Evolutionary conservation across 2,888 invertebrate species (phyloP), one percentile per base, ranked within the genome.

Genomic region (Polymixis flavicincta): DNA sequence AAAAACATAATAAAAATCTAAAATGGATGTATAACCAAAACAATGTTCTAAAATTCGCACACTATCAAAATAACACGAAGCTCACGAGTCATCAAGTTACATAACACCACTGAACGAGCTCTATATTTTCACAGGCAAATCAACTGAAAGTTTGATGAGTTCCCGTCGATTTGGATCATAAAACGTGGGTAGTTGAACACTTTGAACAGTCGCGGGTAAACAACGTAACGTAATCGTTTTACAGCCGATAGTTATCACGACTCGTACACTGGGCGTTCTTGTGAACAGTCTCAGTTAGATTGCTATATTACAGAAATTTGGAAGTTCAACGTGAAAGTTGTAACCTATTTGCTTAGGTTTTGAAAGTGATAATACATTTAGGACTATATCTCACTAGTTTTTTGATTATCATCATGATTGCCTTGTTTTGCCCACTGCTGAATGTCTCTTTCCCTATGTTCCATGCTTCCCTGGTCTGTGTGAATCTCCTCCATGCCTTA

Each of bases 211-310:
- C 74, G 70, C 87, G 79, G 84, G 86, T 86, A 83, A 88, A 88
- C 88, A 88, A 84, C 76, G 74, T 69, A 32, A 69, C 68, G 78
- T 66, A 81, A 88, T 88, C 75, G 89, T 80, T 89, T 89, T 88
- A 88, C 87, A 83, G 71, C 79, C 70, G 45, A 71, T 65, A 69
- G 78, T 71, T 68, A 59, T 65, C 59, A 55, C 54, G 59, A 57
- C 55, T 67, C 57, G 48, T 55, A 61, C 54, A 6, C 61, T 28
- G 61, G 61, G 42, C 57, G 19, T n/a, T 48, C 54, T 50, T 72
- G 79, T 73, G 37, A 37, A 37, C 78, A 81, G 14, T 59, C n/a
- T 50, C 11, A 55, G 19, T 42, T 32, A 19, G 0, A 65, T 63
- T 42, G 42, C 22, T 42, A 37, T 37, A 6, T 17, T 19, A 4